Conservation (phyloP, 1,140 invertebrate species). For the Uloborus diversus region DNA sequence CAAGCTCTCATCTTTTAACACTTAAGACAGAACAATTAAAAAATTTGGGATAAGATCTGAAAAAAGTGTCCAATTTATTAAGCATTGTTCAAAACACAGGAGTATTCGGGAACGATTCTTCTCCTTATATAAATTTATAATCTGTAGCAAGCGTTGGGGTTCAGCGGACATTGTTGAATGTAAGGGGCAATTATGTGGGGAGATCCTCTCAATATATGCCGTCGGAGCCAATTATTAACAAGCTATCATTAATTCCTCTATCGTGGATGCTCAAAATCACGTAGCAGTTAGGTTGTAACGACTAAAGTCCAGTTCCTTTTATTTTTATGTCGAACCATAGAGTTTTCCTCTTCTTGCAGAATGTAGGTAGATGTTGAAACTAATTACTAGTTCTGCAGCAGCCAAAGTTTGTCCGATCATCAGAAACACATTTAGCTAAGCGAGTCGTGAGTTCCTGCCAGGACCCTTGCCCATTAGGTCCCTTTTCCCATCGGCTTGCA, state of each 20-base stretch:
- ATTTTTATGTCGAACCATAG: conserved; percentile 47
- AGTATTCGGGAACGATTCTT: no score
- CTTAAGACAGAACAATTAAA: no score
- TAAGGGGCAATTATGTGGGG: conserved; percentile 24
- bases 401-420: conserved; percentile 54
- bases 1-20: no score
- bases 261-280: conserved; percentile 35
- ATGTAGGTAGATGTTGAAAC: conserved; percentile 44
- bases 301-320: conserved; percentile 26
- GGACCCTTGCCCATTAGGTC: conserved; percentile 46
- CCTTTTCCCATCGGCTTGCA: conserved; percentile 40
- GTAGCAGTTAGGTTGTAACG: conserved; percentile 41
- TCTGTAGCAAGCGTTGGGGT: conserved; percentile 1
- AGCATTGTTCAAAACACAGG: no score
- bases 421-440: conserved; percentile 52
- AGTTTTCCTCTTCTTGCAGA: conserved; percentile 31
- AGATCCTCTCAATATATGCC: conserved; percentile 16
- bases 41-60: no score
- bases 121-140: no score
- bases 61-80: no score
- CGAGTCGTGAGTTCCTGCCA: conserved; percentile 41
- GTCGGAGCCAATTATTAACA: conserved; percentile 47
- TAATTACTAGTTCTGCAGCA: conserved; percentile 48
- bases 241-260: conserved; percentile 54
- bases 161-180: conserved; percentile 35